Evolutionary conservation across 2,113 vertebrate species (phyloP).

Genomic region (Tylochromis polylepis): DNA sequence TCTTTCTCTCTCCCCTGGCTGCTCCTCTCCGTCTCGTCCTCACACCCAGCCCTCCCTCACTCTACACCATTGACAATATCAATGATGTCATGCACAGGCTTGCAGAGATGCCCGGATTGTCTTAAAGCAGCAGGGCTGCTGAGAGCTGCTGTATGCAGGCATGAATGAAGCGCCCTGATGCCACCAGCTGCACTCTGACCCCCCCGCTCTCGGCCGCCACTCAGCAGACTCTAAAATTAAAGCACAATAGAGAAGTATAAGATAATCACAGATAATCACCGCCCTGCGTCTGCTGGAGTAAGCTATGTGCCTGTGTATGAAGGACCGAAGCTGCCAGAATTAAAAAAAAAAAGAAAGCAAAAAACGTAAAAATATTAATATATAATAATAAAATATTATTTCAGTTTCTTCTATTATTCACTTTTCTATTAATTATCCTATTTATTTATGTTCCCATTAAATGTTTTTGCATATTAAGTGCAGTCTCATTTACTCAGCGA

Average conservation of each 20-base stretch:
- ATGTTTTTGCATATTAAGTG: background rate
- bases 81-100: slow-evolving; percentile 76
- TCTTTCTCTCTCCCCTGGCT: background rate
- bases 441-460: background rate
- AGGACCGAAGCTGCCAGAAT: background rate
- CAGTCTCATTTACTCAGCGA: background rate
- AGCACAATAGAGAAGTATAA: background rate
- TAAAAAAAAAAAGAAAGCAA: background rate
- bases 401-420: background rate
- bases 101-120: slow-evolving; percentile 70
- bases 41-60: slow-evolving; percentile 53
- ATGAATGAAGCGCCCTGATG: background rate
- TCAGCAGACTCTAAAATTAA: background rate
- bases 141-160: background rate
- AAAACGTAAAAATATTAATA: background rate
- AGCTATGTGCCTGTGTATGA: background rate
- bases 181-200: background rate
- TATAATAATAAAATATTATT: accelerated
- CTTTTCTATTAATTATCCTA: background rate
- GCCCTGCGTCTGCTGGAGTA: background rate
- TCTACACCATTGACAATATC: slow-evolving; percentile 70
- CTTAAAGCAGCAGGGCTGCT: slow-evolving; percentile 54
- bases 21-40: slow-evolving; percentile 25
- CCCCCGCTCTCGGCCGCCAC: background rate
- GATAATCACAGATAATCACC: background rate